These are phyloP conservation scores for Scaptomyza montana DNA, from an alignment of 1,140 invertebrate species.

Conservation along the genomic window DNA sequence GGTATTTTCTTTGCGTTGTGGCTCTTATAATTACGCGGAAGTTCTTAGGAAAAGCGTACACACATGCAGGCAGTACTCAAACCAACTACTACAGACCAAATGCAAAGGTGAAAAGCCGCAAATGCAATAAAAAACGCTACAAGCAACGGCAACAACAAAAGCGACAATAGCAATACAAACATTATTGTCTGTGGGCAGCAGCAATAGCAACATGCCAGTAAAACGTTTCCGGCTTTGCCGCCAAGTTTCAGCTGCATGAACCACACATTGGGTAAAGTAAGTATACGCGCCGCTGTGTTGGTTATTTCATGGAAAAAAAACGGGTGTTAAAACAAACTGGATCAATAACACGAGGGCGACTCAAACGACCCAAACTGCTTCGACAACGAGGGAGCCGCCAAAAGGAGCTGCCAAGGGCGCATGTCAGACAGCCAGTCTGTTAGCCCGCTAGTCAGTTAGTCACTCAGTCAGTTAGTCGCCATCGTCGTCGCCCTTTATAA, in stretches of 20 bases:
- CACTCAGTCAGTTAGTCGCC: conserved; percentile 34
- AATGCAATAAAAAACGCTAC: background rate
- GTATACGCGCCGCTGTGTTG: conserved; percentile 10
- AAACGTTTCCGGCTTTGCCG: conserved; percentile 44
- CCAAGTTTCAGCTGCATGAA: conserved; percentile 11
- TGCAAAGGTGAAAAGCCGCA: conserved; percentile 9
- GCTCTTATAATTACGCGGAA: conserved; percentile 38
- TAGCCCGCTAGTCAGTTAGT: conserved; percentile 38
- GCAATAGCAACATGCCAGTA: conserved; percentile 41
- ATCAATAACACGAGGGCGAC: conserved; percentile 64
- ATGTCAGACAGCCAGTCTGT: conserved; percentile 38
- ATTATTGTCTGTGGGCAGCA: conserved; percentile 72
- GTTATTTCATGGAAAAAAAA: conserved; percentile 59
- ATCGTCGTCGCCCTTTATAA: conserved; percentile 42
- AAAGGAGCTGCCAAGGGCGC: conserved; percentile 55
- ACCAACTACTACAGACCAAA: background rate
- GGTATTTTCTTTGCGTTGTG: conserved; percentile 1
- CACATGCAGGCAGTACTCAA: background rate
- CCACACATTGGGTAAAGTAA: background rate
- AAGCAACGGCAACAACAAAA: background rate
- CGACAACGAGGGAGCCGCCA: conserved; percentile 16
- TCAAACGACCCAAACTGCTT: background rate
- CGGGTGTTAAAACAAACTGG: conserved; percentile 34
- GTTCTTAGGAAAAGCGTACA: conserved; percentile 24
- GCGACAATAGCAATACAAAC: conserved; percentile 50